Conservation (phyloP, 2,797 vertebrate species). For the Onychomys torridus region DNA sequence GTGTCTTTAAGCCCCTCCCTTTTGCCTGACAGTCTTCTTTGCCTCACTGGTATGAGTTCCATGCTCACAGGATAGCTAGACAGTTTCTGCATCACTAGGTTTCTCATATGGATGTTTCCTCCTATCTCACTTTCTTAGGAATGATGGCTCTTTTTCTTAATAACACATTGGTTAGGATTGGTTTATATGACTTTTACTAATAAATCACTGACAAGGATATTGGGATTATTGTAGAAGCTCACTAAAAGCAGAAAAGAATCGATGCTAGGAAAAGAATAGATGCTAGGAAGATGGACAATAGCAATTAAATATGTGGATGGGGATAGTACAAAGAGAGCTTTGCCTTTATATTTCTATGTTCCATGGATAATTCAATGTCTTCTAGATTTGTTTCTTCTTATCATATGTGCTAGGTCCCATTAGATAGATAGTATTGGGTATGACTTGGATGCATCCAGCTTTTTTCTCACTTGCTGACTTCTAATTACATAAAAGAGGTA, state of each 20-base stretch:
- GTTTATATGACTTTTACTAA: not conserved
- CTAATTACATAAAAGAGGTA: not conserved
- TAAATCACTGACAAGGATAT: not conserved
- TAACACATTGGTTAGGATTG: not conserved
- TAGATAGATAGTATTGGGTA: not conserved
- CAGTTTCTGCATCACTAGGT: not conserved
- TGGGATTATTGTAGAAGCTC: not conserved
- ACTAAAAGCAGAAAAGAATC: not conserved
- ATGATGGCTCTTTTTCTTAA: not conserved
- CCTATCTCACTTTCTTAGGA: not conserved
- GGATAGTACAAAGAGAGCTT: not conserved
- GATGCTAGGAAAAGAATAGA: not conserved
- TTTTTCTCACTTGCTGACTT: not conserved
- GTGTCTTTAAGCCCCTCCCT: not conserved
- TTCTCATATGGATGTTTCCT: not conserved
- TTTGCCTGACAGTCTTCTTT: not conserved
- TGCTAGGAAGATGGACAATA: not conserved
- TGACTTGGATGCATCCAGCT: not conserved
- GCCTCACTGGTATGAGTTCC: not conserved
- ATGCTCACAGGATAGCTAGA: not conserved
- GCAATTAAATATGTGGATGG: rapidly evolving
- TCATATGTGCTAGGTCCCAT: not conserved
- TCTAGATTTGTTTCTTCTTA: not conserved
- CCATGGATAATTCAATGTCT: not conserved
- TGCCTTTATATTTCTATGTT: not conserved